phyloP scores from a whole-genome alignment of 2,797 vertebrate genomes.

The Centropyge bicolor region DNA sequence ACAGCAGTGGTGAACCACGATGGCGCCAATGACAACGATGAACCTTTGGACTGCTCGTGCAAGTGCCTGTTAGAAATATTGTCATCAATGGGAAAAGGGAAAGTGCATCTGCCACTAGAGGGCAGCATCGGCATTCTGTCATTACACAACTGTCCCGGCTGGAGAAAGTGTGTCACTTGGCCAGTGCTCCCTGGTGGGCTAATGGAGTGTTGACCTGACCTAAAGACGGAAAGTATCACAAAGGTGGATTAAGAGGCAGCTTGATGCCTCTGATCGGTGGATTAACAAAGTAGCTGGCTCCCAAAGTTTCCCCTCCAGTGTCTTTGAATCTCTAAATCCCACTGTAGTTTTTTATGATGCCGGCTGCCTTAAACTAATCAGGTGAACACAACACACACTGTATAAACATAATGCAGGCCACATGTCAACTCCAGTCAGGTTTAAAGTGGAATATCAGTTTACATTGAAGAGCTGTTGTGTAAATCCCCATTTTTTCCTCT shows the following conservation, averaged over 20 bases:
- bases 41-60: background rate
- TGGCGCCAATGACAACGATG: background rate
- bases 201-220: constrained; percentile 36
- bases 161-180: constrained; percentile 60
- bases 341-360: background rate
- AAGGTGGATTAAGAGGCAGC: constrained; percentile 36
- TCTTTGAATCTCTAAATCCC: constrained; percentile 4
- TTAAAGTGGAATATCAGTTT: background rate
- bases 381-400: too few species aligned
- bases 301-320: constrained; percentile 1
- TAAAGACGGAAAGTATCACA: constrained; percentile 23
- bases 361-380: background rate
- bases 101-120: constrained; percentile 46
- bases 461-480: background rate
- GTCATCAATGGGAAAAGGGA: background rate
- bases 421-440: background rate
- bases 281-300: constrained; percentile 28
- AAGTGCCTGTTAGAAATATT: background rate
- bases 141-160: constrained; percentile 25
- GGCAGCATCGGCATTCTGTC: constrained; percentile 45
- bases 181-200: constrained; percentile 27
- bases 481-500: background rate
- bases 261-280: background rate
- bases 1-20: too few species aligned
- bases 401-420: constrained; percentile 6